Evolutionary conservation across 2,888 invertebrate species (phyloP).

Genomic region (Aphodius sticticus): DNA sequence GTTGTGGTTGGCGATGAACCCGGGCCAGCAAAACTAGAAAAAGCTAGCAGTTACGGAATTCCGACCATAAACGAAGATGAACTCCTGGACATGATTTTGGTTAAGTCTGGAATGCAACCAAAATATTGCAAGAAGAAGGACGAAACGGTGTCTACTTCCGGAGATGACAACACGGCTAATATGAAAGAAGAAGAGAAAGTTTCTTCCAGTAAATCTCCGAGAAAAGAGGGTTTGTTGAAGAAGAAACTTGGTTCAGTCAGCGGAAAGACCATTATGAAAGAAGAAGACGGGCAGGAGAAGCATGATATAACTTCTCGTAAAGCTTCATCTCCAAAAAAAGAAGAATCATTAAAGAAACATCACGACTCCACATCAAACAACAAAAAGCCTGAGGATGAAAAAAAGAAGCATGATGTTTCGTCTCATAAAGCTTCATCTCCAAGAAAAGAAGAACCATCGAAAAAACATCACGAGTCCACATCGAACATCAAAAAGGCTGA

Average conservation of each 20-base stretch:
- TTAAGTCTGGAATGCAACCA: conserved; percentile 62
- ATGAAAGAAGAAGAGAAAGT: conserved; percentile 18
- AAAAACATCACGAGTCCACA: conserved; percentile 25
- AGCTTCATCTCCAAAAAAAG: conserved; percentile 19
- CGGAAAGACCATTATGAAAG: conserved; percentile 8
- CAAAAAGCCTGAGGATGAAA: conserved; percentile 17
- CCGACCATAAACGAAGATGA: conserved; percentile 83
- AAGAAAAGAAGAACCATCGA: conserved; percentile 30
- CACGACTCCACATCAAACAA: conserved; percentile 16
- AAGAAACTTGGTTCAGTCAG: conserved; percentile 7
- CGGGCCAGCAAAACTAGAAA: conserved; percentile 84
- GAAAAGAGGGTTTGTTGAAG: conserved; percentile 6
- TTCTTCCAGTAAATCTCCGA: neutral
- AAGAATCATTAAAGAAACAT: neutral
- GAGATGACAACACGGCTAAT: conserved; percentile 15
- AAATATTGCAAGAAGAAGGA: conserved; percentile 41
- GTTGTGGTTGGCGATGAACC: conserved; percentile 86
- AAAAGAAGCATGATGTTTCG: conserved; percentile 31
- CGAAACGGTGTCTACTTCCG: neutral
- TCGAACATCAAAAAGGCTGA: neutral
- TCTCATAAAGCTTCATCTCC: conserved; percentile 25
- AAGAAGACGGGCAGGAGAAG: conserved; percentile 18
- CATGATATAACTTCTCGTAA: conserved; percentile 32
- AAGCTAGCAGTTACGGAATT: conserved; percentile 76
- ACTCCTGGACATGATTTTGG: conserved; percentile 78